A percentile compares a stretch with the other conserved stretches of the same genome.
phyloP scores from a whole-genome alignment of 2,113 vertebrate genomes.

The Eurypyga helias region DNA sequence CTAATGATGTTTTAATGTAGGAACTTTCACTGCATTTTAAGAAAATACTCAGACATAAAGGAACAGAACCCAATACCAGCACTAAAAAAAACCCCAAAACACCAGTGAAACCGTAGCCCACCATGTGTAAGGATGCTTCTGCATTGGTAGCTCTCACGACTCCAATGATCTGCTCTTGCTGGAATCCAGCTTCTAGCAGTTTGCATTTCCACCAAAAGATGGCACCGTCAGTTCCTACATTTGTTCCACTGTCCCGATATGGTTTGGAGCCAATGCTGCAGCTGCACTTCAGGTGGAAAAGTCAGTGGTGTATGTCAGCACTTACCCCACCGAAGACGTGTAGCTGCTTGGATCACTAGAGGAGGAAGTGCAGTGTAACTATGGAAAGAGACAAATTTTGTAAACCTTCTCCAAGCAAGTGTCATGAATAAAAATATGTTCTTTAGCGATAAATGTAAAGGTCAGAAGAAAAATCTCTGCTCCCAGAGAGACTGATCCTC shows the following conservation, averaged over 20 bases:
- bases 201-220: background rate
- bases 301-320: background rate
- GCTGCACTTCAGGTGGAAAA: background rate
- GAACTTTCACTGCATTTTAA: background rate
- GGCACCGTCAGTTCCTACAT: conserved; percentile 1
- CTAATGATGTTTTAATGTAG: background rate
- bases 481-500: background rate
- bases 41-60: background rate
- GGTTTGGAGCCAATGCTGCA: background rate
- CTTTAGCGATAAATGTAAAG: background rate
- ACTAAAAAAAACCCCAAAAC: background rate
- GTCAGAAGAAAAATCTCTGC: background rate
- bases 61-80: background rate
- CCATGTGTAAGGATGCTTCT: background rate
- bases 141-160: background rate
- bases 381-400: background rate
- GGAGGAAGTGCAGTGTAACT: background rate
- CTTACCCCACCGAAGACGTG: background rate
- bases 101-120: background rate
- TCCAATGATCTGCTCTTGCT: background rate
- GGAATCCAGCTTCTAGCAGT: background rate
- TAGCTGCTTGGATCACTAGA: background rate
- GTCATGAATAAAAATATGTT: background rate
- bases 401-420: background rate
- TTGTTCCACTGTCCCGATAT: rapidly evolving